A percentile compares a stretch with the other conserved stretches of the same genome.
Conservation (phyloP, 2,888 invertebrate genomes). For the Vanessa cardui region DNA sequence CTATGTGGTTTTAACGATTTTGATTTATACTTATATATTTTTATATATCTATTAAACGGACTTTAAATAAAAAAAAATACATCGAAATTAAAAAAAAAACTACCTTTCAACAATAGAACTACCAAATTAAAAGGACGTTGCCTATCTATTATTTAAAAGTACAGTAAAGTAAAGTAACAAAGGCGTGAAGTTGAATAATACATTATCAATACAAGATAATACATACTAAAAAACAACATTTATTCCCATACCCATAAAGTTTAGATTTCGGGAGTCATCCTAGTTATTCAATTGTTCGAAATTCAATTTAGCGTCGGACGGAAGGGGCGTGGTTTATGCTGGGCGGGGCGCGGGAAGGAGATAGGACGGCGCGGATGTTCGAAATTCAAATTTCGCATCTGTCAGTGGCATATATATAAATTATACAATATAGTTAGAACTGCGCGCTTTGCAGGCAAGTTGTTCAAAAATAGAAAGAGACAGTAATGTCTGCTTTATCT, state of each 20-base stretch:
- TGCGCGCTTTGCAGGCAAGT: slow-evolving; percentile 8
- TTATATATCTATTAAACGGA: too few species aligned
- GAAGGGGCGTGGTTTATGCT: slow-evolving; percentile 72
- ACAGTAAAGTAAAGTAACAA: background rate
- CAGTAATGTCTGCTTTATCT: slow-evolving; percentile 1
- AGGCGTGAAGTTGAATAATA: slow-evolving; percentile 2
- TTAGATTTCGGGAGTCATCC: slow-evolving; percentile 39
- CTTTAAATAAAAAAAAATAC: too few species aligned
- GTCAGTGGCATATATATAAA: slow-evolving; percentile 37
- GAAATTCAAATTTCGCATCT: slow-evolving; percentile 53
- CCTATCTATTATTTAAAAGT: slow-evolving; percentile 10
- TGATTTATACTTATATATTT: too few species aligned
- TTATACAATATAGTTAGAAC: slow-evolving; percentile 29
- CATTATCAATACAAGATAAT: slow-evolving; percentile 11
- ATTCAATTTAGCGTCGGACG: slow-evolving; percentile 66
- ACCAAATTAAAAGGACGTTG: slow-evolving; percentile 2
- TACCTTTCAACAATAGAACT: background rate
- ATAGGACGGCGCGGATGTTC: slow-evolving; percentile 61
- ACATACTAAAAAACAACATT: slow-evolving; percentile 26
- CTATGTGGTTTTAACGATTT: too few species aligned
- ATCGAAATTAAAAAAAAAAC: background rate
- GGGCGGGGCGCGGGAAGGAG: slow-evolving; percentile 76
- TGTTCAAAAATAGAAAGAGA: slow-evolving; percentile 33
- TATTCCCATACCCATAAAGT: slow-evolving; percentile 26
- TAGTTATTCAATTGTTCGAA: slow-evolving; percentile 56